Percentiles rank a stretch among this genome's conserved stretches.
Evolutionary conservation across 2,888 invertebrate genomes (phyloP).

Genomic region (Sphinx pinastri): DNA sequence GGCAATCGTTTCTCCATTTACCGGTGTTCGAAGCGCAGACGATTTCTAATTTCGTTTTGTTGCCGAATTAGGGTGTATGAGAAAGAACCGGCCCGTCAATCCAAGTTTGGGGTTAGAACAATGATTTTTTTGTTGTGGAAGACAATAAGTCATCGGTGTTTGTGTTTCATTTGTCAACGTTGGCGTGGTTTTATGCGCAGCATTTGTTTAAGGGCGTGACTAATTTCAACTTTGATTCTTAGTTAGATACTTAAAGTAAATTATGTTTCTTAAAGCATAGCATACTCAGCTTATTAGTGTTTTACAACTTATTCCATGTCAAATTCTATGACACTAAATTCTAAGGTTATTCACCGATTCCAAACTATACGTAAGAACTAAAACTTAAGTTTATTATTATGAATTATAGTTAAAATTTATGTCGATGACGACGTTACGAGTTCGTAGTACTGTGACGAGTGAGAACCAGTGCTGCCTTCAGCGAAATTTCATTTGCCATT

Average conservation of each 20-base stretch:
- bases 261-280: too few species aligned
- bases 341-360: too few species aligned
- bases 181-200: too few species aligned
- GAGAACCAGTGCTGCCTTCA: background rate
- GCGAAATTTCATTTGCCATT: slow-evolving; percentile 7
- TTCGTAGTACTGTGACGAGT: background rate
- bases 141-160: background rate
- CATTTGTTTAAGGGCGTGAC: too few species aligned
- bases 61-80: slow-evolving; percentile 26
- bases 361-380: too few species aligned
- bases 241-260: too few species aligned
- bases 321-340: too few species aligned
- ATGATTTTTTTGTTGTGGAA: background rate
- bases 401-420: background rate
- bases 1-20: slow-evolving; percentile 81
- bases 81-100: slow-evolving; percentile 12
- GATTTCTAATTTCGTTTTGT: slow-evolving; percentile 66
- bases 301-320: too few species aligned
- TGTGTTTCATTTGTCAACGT: background rate
- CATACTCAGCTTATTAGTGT: too few species aligned
- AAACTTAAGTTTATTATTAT: too few species aligned
- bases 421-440: background rate
- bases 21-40: slow-evolving; percentile 69
- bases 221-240: too few species aligned
- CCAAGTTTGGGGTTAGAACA: background rate